A percentile compares a stretch with the other conserved stretches of the same genome.
phyloP scores from a whole-genome alignment of 2,797 vertebrate genomes.

The Urocyon cinereoargenteus region DNA sequence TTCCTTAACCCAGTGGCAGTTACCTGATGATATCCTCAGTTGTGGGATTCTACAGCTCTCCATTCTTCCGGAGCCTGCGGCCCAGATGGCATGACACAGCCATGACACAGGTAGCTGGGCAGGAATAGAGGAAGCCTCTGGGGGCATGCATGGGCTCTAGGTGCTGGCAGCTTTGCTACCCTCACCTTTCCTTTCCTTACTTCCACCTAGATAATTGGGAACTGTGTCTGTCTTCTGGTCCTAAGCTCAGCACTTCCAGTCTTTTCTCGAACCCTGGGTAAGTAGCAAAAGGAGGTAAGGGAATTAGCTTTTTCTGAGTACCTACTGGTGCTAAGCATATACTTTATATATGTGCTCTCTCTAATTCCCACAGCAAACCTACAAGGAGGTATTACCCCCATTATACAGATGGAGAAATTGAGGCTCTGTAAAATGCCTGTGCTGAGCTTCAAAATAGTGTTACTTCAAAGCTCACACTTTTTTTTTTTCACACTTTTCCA shows the following conservation, averaged over 20 bases:
- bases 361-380: conserved; percentile 15
- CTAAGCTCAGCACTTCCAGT: conserved; percentile 98
- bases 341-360: background rate
- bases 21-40: conserved; percentile 98
- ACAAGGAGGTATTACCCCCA: background rate
- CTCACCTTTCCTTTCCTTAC: background rate
- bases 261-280: conserved; percentile 97
- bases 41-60: conserved; percentile 97
- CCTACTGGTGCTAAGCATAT: background rate
- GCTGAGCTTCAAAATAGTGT: background rate
- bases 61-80: conserved; percentile 93
- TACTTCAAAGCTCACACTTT: background rate
- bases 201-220: conserved; percentile 94
- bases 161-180: background rate
- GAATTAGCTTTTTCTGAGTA: background rate
- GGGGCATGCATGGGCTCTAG: background rate
- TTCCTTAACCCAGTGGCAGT: conserved; percentile 88
- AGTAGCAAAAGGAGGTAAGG: conserved; percentile 78
- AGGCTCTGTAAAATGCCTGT: background rate
- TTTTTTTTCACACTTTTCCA: background rate
- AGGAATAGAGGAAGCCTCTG: background rate
- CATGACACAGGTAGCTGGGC: conserved; percentile 93
- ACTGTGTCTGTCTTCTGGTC: conserved; percentile 96
- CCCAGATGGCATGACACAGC: conserved; percentile 94
- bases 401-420: conserved; percentile 9